Conservation (phyloP, 2,888 invertebrate genomes). For the Ptilodon capucinus region DNA sequence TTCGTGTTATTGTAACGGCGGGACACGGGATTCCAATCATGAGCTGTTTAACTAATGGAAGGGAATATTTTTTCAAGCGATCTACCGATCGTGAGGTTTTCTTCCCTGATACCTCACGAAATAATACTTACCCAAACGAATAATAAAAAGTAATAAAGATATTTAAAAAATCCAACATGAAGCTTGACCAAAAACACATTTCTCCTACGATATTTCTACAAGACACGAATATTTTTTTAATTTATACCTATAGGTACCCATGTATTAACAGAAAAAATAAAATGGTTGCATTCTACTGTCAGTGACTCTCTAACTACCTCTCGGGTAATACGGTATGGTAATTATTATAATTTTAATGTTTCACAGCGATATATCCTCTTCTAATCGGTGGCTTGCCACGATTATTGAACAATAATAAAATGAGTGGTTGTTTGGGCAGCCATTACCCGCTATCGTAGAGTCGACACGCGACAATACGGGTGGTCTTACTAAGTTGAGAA, state of each 20-base stretch:
- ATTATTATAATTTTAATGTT: constrained; percentile 9
- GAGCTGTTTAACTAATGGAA: constrained; percentile 2
- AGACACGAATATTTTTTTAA: no score
- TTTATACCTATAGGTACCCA: no score
- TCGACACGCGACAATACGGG: not conserved
- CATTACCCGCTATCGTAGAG: not conserved
- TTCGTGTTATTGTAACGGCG: constrained; percentile 5
- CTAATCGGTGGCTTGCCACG: not conserved
- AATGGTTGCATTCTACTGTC: not conserved
- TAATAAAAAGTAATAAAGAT: no score
- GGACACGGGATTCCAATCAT: constrained; percentile 9
- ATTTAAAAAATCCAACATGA: no score
- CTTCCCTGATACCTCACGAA: no score
- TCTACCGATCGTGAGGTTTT: no score
- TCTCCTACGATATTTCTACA: no score
- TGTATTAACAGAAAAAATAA: no score
- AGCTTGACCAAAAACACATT: no score
- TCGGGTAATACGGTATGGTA: not conserved
- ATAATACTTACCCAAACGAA: no score
- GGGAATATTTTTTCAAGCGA: constrained; percentile 7
- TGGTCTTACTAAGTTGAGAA: not conserved
- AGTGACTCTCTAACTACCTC: no score
- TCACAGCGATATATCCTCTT: not conserved
- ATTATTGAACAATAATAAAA: not conserved
- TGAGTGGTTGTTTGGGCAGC: not conserved